Conservation (phyloP, 2,888 invertebrate genomes). For the Imbricaverruca yamaguchii region DNA sequence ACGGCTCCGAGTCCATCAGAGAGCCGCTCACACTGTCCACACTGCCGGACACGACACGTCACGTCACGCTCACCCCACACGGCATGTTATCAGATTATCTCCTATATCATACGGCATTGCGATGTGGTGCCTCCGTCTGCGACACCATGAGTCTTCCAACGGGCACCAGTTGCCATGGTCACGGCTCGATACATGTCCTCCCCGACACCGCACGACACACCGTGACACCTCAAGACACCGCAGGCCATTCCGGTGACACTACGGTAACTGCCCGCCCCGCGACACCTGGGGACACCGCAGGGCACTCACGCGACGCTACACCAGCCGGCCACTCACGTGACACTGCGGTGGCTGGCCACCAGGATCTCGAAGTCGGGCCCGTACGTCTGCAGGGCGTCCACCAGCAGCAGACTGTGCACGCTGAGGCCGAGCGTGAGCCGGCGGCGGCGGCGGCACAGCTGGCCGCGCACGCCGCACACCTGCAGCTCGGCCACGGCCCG, state of each 20-base stretch:
- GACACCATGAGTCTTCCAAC: too few relatives aligned
- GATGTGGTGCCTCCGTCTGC: too few relatives aligned
- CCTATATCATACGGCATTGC: too few relatives aligned
- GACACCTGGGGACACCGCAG: too few relatives aligned
- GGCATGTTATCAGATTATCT: too few relatives aligned
- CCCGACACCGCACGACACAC: too few relatives aligned
- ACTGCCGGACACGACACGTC: constrained; percentile 43
- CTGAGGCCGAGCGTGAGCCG: constrained; percentile 73
- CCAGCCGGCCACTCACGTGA: constrained; percentile 47
- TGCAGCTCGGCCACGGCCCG: constrained; percentile 88
- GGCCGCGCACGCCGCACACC: constrained; percentile 75
- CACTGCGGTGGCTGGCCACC: constrained; percentile 88
- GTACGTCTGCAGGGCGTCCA: constrained; percentile 90
- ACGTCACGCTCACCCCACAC: too few relatives aligned
- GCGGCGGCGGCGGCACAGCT: constrained; percentile 61
- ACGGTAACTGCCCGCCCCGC: too few relatives aligned
- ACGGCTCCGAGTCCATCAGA: constrained; percentile 82
- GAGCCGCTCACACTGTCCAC: constrained; percentile 93
- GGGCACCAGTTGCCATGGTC: too few relatives aligned
- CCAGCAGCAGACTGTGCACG: constrained; percentile 83
- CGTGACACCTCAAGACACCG: too few relatives aligned
- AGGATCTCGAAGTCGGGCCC: constrained; percentile 91
- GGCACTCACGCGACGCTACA: not conserved
- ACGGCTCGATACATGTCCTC: too few relatives aligned
- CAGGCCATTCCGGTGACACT: too few relatives aligned